Conservation (phyloP, 1,140 invertebrate genomes). For the Drosophila serrata region DNA sequence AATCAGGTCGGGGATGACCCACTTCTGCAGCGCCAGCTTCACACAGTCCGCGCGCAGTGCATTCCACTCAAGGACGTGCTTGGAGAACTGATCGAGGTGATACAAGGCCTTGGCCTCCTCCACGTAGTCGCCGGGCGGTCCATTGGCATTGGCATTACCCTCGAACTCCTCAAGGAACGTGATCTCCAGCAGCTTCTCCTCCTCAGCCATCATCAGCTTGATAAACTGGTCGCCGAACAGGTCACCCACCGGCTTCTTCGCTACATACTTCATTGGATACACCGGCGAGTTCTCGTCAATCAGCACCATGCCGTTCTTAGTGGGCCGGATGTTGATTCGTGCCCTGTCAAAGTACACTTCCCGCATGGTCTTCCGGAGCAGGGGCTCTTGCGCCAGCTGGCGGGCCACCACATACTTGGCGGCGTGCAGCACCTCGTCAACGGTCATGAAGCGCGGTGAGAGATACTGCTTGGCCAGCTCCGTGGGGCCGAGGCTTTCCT, state of each 20-base stretch:
- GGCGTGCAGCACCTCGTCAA: slow-evolving; percentile 94
- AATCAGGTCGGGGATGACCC: slow-evolving; percentile 95
- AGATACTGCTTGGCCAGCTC: slow-evolving; percentile 93
- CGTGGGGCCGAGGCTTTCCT: slow-evolving; percentile 92
- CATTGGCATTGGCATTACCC: slow-evolving; percentile 89
- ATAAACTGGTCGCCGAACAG: slow-evolving; percentile 96
- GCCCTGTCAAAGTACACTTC: slow-evolving; percentile 97
- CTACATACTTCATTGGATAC: slow-evolving; percentile 96
- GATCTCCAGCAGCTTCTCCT: slow-evolving; percentile 93
- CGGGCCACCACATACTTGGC: slow-evolving; percentile 97
- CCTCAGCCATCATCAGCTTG: slow-evolving; percentile 92
- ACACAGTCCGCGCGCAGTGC: slow-evolving; percentile 94
- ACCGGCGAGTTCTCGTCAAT: slow-evolving; percentile 97
- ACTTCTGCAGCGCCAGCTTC: slow-evolving; percentile 93
- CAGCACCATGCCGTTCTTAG: slow-evolving; percentile 96
- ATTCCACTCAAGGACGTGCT: slow-evolving; percentile 99
- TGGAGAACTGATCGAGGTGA: slow-evolving; percentile 97
- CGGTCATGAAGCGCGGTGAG: slow-evolving; percentile 86
- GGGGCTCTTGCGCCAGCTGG: slow-evolving; percentile 96
- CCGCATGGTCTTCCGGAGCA: slow-evolving; percentile 93
- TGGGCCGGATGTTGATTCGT: slow-evolving; percentile 93
- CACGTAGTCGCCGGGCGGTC: slow-evolving; percentile 88
- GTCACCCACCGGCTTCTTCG: slow-evolving; percentile 97
- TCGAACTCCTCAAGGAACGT: slow-evolving; percentile 91
- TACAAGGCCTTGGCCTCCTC: slow-evolving; percentile 97